A percentile compares a stretch with the other conserved stretches of the same genome.
Evolutionary conservation across 2,797 vertebrate genomes (phyloP).

Genomic region (Pangasius sanitwongsei): DNA sequence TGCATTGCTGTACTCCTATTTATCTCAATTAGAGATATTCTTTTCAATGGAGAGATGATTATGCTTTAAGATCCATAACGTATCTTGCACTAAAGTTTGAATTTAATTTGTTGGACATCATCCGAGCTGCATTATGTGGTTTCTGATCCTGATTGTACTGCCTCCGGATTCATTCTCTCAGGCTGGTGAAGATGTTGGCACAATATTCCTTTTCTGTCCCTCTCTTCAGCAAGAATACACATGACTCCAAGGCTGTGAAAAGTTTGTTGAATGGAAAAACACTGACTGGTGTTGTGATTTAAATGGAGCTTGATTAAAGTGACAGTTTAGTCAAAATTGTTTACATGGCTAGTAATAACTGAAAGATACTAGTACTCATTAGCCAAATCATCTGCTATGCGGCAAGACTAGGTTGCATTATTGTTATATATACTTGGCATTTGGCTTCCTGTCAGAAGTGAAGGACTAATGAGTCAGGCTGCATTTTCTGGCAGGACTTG

Average conservation of each 20-base stretch:
- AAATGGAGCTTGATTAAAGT: neutral
- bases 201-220: neutral
- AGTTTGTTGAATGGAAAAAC: neutral
- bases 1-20: constrained; percentile 10
- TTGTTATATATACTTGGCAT: neutral
- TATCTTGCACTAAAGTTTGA: constrained; percentile 12
- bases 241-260: neutral
- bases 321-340: neutral
- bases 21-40: constrained; percentile 32
- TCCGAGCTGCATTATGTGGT: constrained; percentile 3
- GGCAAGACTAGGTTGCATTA: neutral
- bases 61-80: neutral
- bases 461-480: constrained; percentile 10
- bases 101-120: constrained; percentile 18
- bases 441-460: neutral
- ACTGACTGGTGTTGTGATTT: neutral
- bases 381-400: neutral
- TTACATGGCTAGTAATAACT: neutral
- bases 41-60: constrained; percentile 28
- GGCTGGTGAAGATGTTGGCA: constrained; percentile 8
- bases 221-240: constrained; percentile 1
- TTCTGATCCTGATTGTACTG: neutral
- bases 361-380: neutral
- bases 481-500: constrained; percentile 20
- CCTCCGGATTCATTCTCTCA: neutral